Conservation (phyloP, 2,888 invertebrate genomes). For the Fragum whitleyi region DNA sequence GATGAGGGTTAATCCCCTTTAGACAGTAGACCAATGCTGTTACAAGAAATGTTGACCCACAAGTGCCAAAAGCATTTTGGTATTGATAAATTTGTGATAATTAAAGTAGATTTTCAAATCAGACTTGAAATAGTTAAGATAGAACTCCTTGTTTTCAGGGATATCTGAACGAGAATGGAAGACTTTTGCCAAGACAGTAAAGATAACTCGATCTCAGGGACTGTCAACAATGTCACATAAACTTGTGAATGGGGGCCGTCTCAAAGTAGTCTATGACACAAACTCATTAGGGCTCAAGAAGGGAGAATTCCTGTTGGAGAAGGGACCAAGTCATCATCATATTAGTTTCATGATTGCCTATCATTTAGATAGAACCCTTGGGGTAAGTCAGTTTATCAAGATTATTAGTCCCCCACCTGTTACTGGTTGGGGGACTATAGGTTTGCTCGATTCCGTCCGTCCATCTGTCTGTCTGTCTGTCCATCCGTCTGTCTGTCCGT, state of each 20-base stretch:
- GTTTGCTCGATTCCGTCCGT: too few species aligned
- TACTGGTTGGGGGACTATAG: too few species aligned
- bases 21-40: too few species aligned
- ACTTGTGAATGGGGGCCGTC: constrained; percentile 62
- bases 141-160: constrained; percentile 62
- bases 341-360: constrained; percentile 73
- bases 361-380: constrained; percentile 77
- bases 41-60: too few species aligned
- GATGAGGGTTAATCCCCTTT: too few species aligned
- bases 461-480: too few species aligned
- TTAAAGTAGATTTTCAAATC: too few species aligned
- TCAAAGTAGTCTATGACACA: constrained; percentile 61
- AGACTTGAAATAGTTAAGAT: too few species aligned
- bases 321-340: constrained; percentile 72
- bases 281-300: constrained; percentile 55
- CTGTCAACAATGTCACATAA: constrained; percentile 47
- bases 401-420: too few species aligned
- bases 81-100: too few species aligned
- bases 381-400: constrained; percentile 68
- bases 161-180: constrained; percentile 72
- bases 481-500: too few species aligned
- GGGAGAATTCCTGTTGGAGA: constrained; percentile 73
- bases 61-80: too few species aligned
- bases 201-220: constrained; percentile 55
- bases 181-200: constrained; percentile 57